Evolutionary conservation across 2,113 vertebrate genomes (phyloP).

Genomic region (Ancistrus triradiatus): DNA sequence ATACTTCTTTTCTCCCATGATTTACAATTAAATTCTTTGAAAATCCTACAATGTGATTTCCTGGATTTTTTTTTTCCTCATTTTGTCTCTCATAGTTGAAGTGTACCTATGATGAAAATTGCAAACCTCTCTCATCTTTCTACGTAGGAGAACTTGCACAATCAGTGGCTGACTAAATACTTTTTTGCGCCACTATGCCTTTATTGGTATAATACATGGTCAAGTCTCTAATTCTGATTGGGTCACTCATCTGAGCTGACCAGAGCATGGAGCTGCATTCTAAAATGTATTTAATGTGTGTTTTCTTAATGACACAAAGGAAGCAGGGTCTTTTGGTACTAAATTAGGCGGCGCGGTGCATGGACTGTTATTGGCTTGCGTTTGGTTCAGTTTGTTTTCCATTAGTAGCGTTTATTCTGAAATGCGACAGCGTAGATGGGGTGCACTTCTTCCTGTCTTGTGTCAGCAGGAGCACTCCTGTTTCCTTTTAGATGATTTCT

Average conservation of each 20-base stretch:
- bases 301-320: neutral
- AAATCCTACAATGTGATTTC: no score
- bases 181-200: no score
- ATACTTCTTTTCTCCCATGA: no score
- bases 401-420: constrained; percentile 32
- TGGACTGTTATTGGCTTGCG: no score
- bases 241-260: neutral
- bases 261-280: neutral
- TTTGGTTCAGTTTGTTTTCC: constrained; percentile 10
- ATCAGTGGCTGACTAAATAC: no score
- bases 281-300: neutral
- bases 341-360: neutral
- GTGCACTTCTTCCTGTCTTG: constrained; percentile 2
- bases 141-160: no score
- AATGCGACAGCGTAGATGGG: constrained; percentile 27
- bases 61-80: no score
- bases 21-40: no score
- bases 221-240: neutral
- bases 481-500: constrained; percentile 3
- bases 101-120: no score
- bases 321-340: neutral
- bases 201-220: neutral
- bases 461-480: constrained; percentile 5
- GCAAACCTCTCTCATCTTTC: no score
- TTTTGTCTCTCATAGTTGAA: no score